Evolutionary conservation across 2,888 invertebrate species (phyloP).

Genomic region (Xanthostigma xanthostigma): DNA sequence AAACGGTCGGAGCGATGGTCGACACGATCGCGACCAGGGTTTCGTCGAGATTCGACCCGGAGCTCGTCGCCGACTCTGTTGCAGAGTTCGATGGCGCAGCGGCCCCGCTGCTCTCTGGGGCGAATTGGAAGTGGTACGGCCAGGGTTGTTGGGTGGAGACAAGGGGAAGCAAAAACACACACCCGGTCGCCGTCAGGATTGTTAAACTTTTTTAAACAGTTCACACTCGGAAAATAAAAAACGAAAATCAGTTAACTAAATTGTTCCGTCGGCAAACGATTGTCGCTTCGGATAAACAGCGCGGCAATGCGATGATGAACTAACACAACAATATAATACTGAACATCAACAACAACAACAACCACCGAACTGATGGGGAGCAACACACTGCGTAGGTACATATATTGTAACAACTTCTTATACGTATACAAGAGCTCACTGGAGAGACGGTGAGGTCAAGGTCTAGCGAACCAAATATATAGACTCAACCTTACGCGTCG

Average conservation of each 20-base stretch:
- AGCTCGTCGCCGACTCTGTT: constrained; percentile 10
- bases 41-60: constrained; percentile 8
- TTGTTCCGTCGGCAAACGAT: too few relatives aligned
- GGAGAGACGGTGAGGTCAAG: background rate
- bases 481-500: constrained; percentile 19
- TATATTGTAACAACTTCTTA: background rate
- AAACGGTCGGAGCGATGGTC: constrained; percentile 11
- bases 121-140: constrained; percentile 12
- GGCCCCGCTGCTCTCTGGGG: constrained; percentile 6
- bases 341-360: too few relatives aligned
- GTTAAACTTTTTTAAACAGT: background rate
- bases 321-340: too few relatives aligned
- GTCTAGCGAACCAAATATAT: constrained; percentile 13
- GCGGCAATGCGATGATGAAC: background rate
- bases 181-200: constrained; percentile 14
- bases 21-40: constrained; percentile 5
- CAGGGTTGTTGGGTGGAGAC: constrained; percentile 11
- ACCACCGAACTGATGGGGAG: too few relatives aligned
- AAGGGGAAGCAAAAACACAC: constrained; percentile 13
- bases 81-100: constrained; percentile 5
- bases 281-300: background rate
- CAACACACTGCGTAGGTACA: background rate
- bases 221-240: background rate
- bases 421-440: background rate
- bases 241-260: background rate